Percentiles rank a stretch among this genome's conserved stretches.
Conservation (phyloP, 2,888 invertebrate genomes). For the Latrodectus hesperus region DNA sequence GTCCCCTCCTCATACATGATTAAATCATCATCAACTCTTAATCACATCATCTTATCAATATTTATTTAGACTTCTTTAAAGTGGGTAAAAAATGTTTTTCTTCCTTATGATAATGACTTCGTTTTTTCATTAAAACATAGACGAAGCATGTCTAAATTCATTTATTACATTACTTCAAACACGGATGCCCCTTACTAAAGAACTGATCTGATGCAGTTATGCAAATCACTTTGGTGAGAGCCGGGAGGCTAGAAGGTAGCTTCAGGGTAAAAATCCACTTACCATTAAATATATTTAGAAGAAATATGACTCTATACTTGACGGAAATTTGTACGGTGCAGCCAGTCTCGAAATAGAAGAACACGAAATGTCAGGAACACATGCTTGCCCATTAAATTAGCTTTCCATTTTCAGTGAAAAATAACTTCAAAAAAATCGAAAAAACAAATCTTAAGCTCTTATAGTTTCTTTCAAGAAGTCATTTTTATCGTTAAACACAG, state of each 20-base stretch:
- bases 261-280: conserved; percentile 25
- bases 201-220: neutral
- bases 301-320: conserved; percentile 22
- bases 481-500: conserved; percentile 52
- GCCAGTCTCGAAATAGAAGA: conserved; percentile 35
- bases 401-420: conserved; percentile 23
- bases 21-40: conserved; percentile 3
- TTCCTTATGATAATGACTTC: neutral
- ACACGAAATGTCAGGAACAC: conserved; percentile 47
- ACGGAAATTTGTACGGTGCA: conserved; percentile 21
- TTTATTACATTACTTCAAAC: conserved; percentile 5
- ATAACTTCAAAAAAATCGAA: conserved; percentile 24
- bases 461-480: conserved; percentile 41
- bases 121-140: neutral
- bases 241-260: neutral
- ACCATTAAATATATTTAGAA: conserved; percentile 35
- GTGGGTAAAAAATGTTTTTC: neutral
- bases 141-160: neutral
- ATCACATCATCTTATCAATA: conserved; percentile 1
- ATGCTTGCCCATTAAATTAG: conserved; percentile 47
- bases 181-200: neutral
- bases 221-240: neutral
- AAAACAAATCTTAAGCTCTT: conserved; percentile 30
- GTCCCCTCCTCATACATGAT: neutral
- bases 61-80: neutral